These are phyloP conservation scores for Merodon equestris DNA, from an alignment of 2,888 invertebrate species.

Conservation along the genomic window DNA sequence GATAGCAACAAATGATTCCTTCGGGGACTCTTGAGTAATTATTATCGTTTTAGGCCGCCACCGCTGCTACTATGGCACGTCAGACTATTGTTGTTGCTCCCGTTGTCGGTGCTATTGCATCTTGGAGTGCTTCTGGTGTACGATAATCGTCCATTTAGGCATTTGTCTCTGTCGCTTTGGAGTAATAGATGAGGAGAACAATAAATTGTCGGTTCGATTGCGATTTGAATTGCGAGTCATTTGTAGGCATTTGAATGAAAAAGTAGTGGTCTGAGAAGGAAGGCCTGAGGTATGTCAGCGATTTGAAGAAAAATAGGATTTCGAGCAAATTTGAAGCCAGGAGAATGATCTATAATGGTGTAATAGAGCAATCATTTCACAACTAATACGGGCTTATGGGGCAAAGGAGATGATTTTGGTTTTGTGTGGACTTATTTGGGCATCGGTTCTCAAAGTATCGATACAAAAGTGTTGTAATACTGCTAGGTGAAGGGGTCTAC, in stretches of 20 bases:
- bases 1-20: slow-evolving; percentile 57
- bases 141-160: slow-evolving; percentile 44
- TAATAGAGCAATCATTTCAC: slow-evolving; percentile 41
- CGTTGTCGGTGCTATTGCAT: too few species aligned
- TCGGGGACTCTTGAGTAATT: slow-evolving; percentile 46
- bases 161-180: slow-evolving; percentile 47
- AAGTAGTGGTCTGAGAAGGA: slow-evolving; percentile 28
- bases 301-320: not conserved
- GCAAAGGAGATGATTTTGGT: too few species aligned
- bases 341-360: not conserved
- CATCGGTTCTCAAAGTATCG: too few species aligned
- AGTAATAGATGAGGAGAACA: slow-evolving; percentile 11
- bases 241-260: slow-evolving; percentile 13
- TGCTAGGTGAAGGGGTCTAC: too few species aligned
- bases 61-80: too few species aligned
- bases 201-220: slow-evolving; percentile 49
- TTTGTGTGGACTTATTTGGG: too few species aligned
- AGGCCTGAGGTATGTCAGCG: slow-evolving; percentile 42
- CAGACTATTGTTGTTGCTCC: too few species aligned
- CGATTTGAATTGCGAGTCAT: slow-evolving; percentile 1
- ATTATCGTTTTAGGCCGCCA: slow-evolving; percentile 26
- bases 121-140: slow-evolving; percentile 19
- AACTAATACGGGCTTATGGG: too few species aligned
- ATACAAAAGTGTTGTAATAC: too few species aligned
- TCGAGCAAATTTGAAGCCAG: too few species aligned